Evolutionary conservation across 2,888 invertebrate species (phyloP), one percentile per base, ranked within the genome.

Genomic region (Lottia gigantea): DNA sequence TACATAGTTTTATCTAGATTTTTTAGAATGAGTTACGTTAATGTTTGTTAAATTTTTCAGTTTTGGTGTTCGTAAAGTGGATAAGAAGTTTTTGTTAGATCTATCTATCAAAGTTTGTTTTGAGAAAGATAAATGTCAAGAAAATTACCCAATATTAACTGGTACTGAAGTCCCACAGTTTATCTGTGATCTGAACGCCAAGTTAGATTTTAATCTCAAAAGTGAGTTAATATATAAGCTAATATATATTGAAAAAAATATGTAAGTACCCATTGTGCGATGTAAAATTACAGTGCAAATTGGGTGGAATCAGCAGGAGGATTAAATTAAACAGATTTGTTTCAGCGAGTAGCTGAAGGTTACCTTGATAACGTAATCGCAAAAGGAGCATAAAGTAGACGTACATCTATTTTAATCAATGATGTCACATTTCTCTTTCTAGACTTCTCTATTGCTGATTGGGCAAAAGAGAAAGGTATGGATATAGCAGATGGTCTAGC

Each of bases 141-240:
- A 64, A 0, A 68, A 68, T 40, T 40, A 26, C 8, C 49, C 64
- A 26, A 26, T 73, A 14, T 49, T 73, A 23, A 26, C 40, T 6
- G 68, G 62, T 11, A 73, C 72, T 26, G 62, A 67, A 19, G 64
- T 73, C 7, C 71, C 73, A 23, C 73, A 73, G 61, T 49, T 66
- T 25, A 19, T 73, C 49, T 73, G 73, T 63, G 68, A 73, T 46
- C 46, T 64, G 46, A 65, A 46, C 14, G 67, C 67, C 25, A 71
- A 66, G 25, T 15, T 61, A 26, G 55, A 55, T n/a, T 46, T 64
- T 64, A 45, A 64, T 40, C 55, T 55, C 3, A 55, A 55, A 55
- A 55, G 55, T 55, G 19, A 55, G 55, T 55, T n/a, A n/a, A n/a
- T n/a, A n/a, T n/a, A n/a, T n/a, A n/a, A n/a, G n/a, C n/a, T n/a